A percentile compares a stretch with the other conserved stretches of the same genome.
Evolutionary conservation across 2,797 vertebrate genomes (phyloP).

Genomic region (Jordanella pulchra): DNA sequence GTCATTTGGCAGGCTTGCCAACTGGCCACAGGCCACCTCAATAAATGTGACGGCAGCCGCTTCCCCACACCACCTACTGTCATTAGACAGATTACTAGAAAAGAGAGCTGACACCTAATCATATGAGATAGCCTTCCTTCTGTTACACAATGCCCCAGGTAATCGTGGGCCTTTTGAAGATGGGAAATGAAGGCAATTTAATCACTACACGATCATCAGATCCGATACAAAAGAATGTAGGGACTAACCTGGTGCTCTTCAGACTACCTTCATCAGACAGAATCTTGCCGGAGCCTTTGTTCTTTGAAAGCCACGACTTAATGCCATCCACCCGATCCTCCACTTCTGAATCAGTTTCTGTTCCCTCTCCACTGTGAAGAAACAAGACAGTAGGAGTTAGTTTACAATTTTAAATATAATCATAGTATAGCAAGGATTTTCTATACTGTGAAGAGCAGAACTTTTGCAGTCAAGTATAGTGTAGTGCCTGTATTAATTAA

Average conservation of each 20-base stretch:
- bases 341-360: constrained; percentile 92
- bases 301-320: constrained; percentile 97
- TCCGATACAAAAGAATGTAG: constrained; percentile 40
- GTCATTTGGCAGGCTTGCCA: constrained; percentile 75
- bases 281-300: constrained; percentile 90
- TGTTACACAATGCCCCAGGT: constrained; percentile 61
- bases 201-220: constrained; percentile 51
- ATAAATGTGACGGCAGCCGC: constrained; percentile 76
- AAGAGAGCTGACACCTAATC: constrained; percentile 75
- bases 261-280: constrained; percentile 89
- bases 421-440: not conserved
- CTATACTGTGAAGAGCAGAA: constrained; percentile 7
- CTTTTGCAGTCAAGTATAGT: not conserved
- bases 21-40: constrained; percentile 77
- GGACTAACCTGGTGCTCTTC: constrained; percentile 91
- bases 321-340: constrained; percentile 96
- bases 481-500: not conserved
- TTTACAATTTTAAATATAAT: constrained; percentile 13
- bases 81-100: constrained; percentile 74
- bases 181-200: constrained; percentile 35
- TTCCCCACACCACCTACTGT: constrained; percentile 69
- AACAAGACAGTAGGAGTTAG: constrained; percentile 10
- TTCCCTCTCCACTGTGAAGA: constrained; percentile 87
- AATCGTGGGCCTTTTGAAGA: constrained; percentile 50
- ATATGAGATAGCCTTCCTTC: constrained; percentile 71